Evolutionary conservation across 2,113 vertebrate species (phyloP).

Genomic region (Columba livia): DNA sequence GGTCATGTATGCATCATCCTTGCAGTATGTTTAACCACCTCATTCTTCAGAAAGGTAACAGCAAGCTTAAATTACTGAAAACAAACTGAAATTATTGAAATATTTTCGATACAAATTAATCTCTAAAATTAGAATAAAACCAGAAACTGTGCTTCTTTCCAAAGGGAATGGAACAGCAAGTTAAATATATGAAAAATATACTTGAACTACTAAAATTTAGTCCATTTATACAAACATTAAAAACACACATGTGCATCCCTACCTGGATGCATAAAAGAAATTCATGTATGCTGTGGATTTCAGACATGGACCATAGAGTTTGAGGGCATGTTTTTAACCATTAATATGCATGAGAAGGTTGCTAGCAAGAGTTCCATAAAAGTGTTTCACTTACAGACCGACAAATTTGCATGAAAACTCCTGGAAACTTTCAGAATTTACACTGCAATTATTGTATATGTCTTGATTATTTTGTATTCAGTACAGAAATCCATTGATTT

Average conservation of each 20-base stretch:
- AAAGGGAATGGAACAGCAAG: neutral
- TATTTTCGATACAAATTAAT: neutral
- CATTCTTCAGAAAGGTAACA: constrained; percentile 33
- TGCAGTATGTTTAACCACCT: constrained; percentile 45
- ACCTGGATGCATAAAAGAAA: neutral
- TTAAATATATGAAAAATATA: neutral
- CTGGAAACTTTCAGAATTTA: neutral
- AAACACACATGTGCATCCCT: accelerated
- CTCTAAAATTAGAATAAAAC: neutral
- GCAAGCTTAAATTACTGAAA: constrained; percentile 58
- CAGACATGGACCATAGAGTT: neutral
- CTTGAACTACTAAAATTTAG: neutral
- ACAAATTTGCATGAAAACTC: neutral
- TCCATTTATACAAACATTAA: neutral
- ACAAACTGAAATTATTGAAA: neutral
- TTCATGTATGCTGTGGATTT: neutral
- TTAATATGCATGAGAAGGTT: neutral
- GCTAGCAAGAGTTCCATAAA: neutral
- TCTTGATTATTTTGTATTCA: neutral
- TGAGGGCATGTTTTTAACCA: neutral
- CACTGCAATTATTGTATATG: neutral
- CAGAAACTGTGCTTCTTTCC: neutral
- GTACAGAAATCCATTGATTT: neutral
- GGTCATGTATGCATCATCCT: constrained; percentile 25
- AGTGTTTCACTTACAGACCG: neutral